Evolutionary conservation across 2,797 vertebrate genomes (phyloP), one percentile per base, ranked within the genome.

Genomic region (Brachyalestes nurse): DNA sequence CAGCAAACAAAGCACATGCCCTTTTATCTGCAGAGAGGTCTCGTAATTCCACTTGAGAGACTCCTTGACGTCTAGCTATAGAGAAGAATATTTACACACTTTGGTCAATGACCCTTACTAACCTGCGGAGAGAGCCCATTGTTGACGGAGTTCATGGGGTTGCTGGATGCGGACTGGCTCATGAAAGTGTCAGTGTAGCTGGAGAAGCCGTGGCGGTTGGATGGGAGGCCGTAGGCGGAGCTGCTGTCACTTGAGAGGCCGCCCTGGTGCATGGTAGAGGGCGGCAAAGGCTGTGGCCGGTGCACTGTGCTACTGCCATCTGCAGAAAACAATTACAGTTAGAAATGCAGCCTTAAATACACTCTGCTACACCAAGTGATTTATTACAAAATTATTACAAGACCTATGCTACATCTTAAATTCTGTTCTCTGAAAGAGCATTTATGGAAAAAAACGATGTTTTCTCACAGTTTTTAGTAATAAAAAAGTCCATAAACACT

Each of bases 81-180:
- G 75, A 84, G 77, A 58, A 67, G 85, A 83, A 81, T 82, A 82
- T 87, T 83, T 81, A 84, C 83, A 86, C 84, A 84, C 81, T 81
- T 82, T 66, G 81, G 84, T 78, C 85, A 78, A 71, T 82, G 88
- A 88, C 83, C 85, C 86, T 72, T 77, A 82, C 92, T 71, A 92
- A 98, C 97, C 96, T 99, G 97, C 53, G 97, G 96, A 78, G 97
- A 96, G 81, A 98, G 96, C 76, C 97, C 97, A 0, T 96, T 97
- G 94, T 95, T 97, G 88, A 97, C 96, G 0, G 96, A 94, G 88
- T 97, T 98, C 95, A 97, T 96, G 90, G 97, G 97, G 91, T 97
- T 97, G 89, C 93, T 92, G 0, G 95, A 94, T 0, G 95, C 96
- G 0, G 97, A 87, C 0, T 96, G 94, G 84, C 94, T 96, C 95